Base-by-base conservation (phyloP, 2,888 invertebrate genomes). In the Cephalotes varians region DNA sequence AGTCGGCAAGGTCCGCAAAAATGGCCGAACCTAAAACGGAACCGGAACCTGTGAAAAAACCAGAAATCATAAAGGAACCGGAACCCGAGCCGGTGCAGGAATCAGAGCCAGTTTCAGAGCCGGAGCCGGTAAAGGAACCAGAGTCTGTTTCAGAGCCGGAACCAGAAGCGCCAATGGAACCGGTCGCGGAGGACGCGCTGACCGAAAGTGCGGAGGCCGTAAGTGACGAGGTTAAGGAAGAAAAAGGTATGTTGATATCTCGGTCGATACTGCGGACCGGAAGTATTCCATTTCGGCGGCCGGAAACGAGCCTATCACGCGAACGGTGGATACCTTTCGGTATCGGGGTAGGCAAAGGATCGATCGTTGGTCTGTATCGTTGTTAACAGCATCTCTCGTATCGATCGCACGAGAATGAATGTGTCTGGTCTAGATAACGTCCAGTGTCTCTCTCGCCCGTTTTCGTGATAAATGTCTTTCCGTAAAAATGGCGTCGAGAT, bases 221-320 rank as follows among this genome's bases (percentile, higher is more conserved):
- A 82, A 87, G 86, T 84, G 91, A 88, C 85, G 82, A 91, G 88
- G 67, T 87, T 34, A 83, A 88, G 60, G 90, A 83, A 37, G 81
- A 84, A 82, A 84, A 91, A 31, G 92, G 91, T 92, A 92, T 67
- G 91, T 92, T 88, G 65, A 58, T 47, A 76, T 54, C 21, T 69
- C 18, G n/a, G 12, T 28, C 21, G 15, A 71, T 37, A 58, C 18
- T n/a, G 28, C 15, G n/a, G 37, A 31, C 15, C 77, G 34, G 51
- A 56, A 54, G 18, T 51, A 79, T 79, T 69, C 21, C 31, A 44
- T 44, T 77, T 67, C 40, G 40, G 40, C 54, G 18, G 9, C 31
- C 71, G 56, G 44, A 56, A 76, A 76, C 51, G 37, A 76, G 51
- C 28, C 34, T 21, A 44, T 56, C 56, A 67, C 56, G 54, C 40